Evolutionary conservation across 2,888 invertebrate genomes (phyloP).

Genomic region (Lomographa bimaculata): DNA sequence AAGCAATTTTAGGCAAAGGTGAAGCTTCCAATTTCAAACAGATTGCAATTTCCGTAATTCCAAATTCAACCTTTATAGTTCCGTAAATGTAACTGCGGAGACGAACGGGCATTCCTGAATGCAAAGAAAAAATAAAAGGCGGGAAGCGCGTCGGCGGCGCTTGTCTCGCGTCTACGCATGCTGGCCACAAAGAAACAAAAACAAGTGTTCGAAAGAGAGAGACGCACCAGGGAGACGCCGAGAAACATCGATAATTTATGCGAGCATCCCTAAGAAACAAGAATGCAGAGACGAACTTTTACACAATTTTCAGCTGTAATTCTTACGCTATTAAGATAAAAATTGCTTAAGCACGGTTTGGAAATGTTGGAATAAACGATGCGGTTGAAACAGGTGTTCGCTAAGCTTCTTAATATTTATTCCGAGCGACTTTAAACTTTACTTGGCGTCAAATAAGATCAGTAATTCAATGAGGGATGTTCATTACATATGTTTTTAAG

Average conservation of each 20-base stretch:
- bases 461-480: too few relatives aligned
- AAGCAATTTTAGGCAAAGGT: not conserved
- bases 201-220: conserved; percentile 73
- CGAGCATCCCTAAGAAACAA: conserved; percentile 78
- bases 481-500: conserved; percentile 44
- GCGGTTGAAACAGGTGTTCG: conserved; percentile 81
- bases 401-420: conserved; percentile 61
- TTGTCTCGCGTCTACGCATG: conserved; percentile 63
- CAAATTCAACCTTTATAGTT: too few relatives aligned
- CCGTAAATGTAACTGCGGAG: too few relatives aligned
- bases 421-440: too few relatives aligned
- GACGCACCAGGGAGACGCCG: conserved; percentile 58
- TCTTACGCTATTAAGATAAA: conserved; percentile 4
- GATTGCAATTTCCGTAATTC: not conserved
- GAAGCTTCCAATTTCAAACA: not conserved
- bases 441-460: too few relatives aligned
- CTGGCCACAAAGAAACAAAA: conserved; percentile 66
- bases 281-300: conserved; percentile 57
- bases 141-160: conserved; percentile 41
- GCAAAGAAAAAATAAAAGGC: conserved; percentile 1
- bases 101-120: conserved; percentile 36
- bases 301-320: conserved; percentile 43
- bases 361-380: conserved; percentile 63
- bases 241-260: conserved; percentile 82
- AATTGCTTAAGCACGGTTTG: conserved; percentile 32